Evolutionary conservation across 1,140 invertebrate genomes (phyloP).

Genomic region (Drosophila nigrodunni): DNA sequence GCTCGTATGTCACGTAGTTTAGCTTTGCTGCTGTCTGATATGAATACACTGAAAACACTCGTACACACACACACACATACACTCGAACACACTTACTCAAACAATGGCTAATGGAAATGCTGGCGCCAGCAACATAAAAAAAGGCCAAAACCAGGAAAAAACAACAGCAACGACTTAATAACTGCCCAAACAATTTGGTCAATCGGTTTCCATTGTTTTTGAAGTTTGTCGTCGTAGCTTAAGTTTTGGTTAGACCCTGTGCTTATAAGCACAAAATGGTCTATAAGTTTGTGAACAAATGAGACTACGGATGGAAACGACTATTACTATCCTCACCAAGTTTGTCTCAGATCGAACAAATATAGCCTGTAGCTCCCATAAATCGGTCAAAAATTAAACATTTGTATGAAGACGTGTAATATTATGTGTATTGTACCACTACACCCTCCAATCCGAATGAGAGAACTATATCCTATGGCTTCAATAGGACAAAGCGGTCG

Average conservation of each 20-base stretch:
- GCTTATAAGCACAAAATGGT: too few relatives aligned
- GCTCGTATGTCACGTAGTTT: conserved; percentile 7
- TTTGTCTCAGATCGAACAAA: too few relatives aligned
- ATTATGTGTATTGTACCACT: too few relatives aligned
- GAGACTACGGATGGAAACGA: too few relatives aligned
- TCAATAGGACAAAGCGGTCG: too few relatives aligned
- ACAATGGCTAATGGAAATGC: conserved; percentile 36
- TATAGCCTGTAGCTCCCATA: too few relatives aligned
- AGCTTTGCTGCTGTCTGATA: background rate
- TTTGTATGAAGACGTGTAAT: too few relatives aligned
- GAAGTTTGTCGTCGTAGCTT: background rate
- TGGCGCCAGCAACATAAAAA: conserved; percentile 43
- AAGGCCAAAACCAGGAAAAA: conserved; percentile 1
- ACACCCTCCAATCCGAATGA: too few relatives aligned
- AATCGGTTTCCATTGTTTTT: conserved; percentile 24
- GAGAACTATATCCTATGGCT: too few relatives aligned
- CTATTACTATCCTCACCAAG: too few relatives aligned
- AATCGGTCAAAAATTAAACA: too few relatives aligned
- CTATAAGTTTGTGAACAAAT: too few relatives aligned
- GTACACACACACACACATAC: conserved; percentile 4
- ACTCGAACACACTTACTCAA: background rate
- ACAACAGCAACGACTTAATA: conserved; percentile 36
- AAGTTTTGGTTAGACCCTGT: background rate
- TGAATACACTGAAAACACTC: background rate
- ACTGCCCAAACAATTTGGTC: conserved; percentile 31